Percentiles rank a stretch among this genome's conserved stretches.
Evolutionary conservation across 2,797 vertebrate genomes (phyloP).

Genomic region (Lutjanus argentimaculatus): DNA sequence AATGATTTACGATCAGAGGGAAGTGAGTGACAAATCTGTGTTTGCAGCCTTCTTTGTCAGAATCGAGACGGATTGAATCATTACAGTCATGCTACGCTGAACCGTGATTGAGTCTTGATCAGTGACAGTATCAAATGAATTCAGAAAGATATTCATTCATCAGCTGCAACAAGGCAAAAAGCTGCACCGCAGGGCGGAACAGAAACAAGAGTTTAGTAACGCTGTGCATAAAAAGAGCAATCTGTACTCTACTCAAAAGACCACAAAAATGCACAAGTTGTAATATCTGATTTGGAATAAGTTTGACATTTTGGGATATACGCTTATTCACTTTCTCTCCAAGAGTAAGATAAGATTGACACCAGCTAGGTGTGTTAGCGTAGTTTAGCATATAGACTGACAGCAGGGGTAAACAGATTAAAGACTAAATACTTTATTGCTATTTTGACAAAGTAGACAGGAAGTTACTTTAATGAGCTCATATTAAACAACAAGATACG

Average conservation of each 20-base stretch:
- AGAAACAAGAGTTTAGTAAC: neutral
- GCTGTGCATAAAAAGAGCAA: neutral
- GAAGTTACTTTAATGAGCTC: neutral
- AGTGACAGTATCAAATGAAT: slow-evolving; percentile 26
- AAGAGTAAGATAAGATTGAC: neutral
- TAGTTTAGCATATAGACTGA: neutral
- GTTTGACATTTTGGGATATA: neutral
- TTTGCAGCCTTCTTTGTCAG: slow-evolving; percentile 17
- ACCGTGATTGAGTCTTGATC: slow-evolving; percentile 27
- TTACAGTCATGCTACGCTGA: slow-evolving; percentile 14
- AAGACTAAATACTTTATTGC: neutral
- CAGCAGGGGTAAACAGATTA: neutral
- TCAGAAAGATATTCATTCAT: slow-evolving; percentile 22
- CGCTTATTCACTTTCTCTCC: too few relatives aligned
- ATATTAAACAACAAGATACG: neutral
- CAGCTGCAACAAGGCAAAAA: slow-evolving; percentile 1
- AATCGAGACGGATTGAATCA: slow-evolving; percentile 18
- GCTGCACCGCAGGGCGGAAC: slow-evolving; percentile 18
- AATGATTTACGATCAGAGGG: slow-evolving; percentile 22
- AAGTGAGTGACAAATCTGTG: slow-evolving; percentile 1
- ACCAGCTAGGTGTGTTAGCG: neutral
- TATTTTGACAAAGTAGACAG: neutral
- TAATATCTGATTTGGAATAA: neutral
- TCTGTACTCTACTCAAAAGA: neutral
- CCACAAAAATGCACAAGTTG: too few relatives aligned